These are phyloP conservation scores for Palythoa grandiflora DNA, from an alignment of 92 coral and sea anemone species.

Conservation along the genomic window DNA sequence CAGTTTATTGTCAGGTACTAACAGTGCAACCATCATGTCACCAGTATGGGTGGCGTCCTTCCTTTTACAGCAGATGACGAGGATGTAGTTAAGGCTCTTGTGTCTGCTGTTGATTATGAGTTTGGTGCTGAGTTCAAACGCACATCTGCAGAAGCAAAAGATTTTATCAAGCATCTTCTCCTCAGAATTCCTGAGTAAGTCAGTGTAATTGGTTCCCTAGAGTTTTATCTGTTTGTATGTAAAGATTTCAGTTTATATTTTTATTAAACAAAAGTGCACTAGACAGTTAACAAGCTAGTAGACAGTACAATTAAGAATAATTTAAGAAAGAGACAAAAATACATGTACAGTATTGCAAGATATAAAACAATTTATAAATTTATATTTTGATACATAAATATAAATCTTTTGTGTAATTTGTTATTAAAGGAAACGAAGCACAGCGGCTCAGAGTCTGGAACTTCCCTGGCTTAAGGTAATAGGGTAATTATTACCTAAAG, in stretches of 20 bases:
- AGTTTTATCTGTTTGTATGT: too few relatives aligned
- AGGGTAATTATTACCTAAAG: too few relatives aligned
- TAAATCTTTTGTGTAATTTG: too few relatives aligned
- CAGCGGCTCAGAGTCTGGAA: conserved; percentile 34
- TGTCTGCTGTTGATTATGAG: conserved; percentile 34
- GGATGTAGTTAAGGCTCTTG: conserved; percentile 57
- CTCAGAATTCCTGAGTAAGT: conserved; percentile 74
- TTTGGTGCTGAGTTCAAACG: conserved; percentile 66
- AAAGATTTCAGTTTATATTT: background rate
- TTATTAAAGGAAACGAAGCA: conserved; percentile 7
- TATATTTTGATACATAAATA: too few relatives aligned
- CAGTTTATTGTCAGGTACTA: background rate
- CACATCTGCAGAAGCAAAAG: conserved; percentile 74
- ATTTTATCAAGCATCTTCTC: conserved; percentile 67
- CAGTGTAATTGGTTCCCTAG: too few relatives aligned
- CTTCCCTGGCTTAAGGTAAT: conserved; percentile 37
- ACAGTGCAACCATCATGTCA: background rate
- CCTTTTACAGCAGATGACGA: conserved; percentile 69
- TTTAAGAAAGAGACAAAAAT: too few relatives aligned
- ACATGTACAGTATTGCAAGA: too few relatives aligned
- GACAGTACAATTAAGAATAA: too few relatives aligned
- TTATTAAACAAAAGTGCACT: background rate
- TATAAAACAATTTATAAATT: too few relatives aligned
- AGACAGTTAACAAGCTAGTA: background rate
- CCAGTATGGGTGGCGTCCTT: conserved; percentile 72